Evolutionary conservation across 92 coral and sea anemone species (phyloP), one percentile per base, ranked within the genome.

Genomic region (Ricordea florida): DNA sequence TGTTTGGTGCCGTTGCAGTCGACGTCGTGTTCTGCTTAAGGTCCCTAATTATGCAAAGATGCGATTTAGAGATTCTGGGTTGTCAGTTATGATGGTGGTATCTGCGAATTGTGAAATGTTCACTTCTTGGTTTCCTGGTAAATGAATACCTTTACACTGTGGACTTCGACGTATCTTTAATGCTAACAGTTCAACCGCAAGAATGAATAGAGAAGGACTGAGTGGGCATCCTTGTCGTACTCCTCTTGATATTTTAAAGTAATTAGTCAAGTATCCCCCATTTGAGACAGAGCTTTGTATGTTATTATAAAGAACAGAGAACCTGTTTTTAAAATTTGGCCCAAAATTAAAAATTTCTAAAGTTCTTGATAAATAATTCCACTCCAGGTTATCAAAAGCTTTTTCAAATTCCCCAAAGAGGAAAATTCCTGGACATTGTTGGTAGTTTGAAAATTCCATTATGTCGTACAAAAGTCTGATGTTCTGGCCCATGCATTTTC

Each of bases 171-270:
- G 25, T 30, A 57, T 72, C 16, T 62, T 15, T 15, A 48, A 40
- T 10, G 59, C 59, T 10, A 72, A 21, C 20, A 72, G 33, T 32
- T 58, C 79, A 10, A 33, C 64, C 21, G 45, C 37, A 15, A 72
- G 32, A 2, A 44, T 45, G 5, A 58, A 43, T 45, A 70, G 32
- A 24, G 41, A 28, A 25, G 66, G 76, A 24, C 62, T 50, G 6
- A 69, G 57, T 3, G 79, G 66, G 17, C 79, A 72, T 10, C 79
- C 58, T 55, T 38, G 78, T 2, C 53, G 65, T 4, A 37, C 68
- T 29, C 68, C 79, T 43, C 79, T 43, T 1, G 66, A 40, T 44
- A 72, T 13, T 20, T 57, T 58, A 11, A 57, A 72, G 67, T 43
- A 72, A 1, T 49, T 37, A 10, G 78, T 55, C 11, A 51, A 20